These are phyloP conservation scores for Drosophila affinis DNA, from an alignment of 2,888 invertebrate genomes.

Conservation along the genomic window DNA sequence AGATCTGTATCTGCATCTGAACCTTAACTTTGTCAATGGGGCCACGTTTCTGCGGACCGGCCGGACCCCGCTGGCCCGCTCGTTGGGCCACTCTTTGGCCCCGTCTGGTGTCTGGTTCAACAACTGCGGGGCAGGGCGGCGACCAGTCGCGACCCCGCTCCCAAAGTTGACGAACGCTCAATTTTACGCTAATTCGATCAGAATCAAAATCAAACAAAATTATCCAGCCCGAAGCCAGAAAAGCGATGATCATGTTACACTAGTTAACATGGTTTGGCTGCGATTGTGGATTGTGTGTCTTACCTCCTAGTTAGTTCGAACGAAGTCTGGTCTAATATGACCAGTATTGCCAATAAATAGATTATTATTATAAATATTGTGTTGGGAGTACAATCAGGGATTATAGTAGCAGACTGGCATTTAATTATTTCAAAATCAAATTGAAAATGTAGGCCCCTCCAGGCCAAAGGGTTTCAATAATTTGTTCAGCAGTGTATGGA, in stretches of 20 bases:
- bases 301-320: too few species aligned
- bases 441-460: too few species aligned
- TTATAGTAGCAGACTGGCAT: too few species aligned
- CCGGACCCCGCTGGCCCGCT: neutral
- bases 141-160: conserved; percentile 33
- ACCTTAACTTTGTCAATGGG: conserved; percentile 70
- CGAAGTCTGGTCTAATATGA: too few species aligned
- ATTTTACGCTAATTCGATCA: conserved; percentile 77
- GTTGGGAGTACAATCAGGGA: too few species aligned
- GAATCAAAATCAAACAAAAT: conserved; percentile 76
- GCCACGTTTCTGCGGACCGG: conserved; percentile 41
- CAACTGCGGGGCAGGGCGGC: neutral
- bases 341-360: too few species aligned
- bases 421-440: too few species aligned
- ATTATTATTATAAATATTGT: too few species aligned
- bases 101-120: neutral
- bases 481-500: conserved; percentile 20
- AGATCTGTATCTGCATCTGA: conserved; percentile 47
- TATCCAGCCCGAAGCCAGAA: conserved; percentile 44
- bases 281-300: too few species aligned
- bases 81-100: neutral
- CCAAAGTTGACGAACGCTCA: conserved; percentile 66
- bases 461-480: neutral
- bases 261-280: neutral
- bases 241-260: conserved; percentile 48